These are phyloP conservation scores for Macroramphosus scolopax DNA, from an alignment of 2,797 vertebrate species.

Conservation along the genomic window DNA sequence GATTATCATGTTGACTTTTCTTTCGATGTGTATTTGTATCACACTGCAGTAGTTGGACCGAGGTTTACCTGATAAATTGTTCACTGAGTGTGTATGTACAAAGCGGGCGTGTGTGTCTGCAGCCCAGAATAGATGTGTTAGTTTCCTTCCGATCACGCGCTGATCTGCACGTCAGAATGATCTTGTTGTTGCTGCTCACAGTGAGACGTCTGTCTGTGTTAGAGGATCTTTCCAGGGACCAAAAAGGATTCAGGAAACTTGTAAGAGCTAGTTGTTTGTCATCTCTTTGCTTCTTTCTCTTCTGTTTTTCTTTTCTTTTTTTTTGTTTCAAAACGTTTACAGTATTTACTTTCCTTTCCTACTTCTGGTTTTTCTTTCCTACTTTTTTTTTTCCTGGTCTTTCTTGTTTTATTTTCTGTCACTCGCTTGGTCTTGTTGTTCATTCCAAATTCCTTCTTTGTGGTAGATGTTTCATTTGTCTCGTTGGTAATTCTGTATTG, in stretches of 20 bases:
- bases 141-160: constrained; percentile 40
- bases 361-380: background rate
- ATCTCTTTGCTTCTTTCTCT: background rate
- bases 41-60: no score
- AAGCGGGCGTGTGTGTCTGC: no score
- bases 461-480: background rate
- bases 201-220: constrained; percentile 20
- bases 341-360: background rate
- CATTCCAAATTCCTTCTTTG: no score
- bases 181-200: constrained; percentile 31
- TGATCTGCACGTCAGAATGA: constrained; percentile 8
- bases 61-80: no score
- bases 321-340: background rate
- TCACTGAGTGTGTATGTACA: no score
- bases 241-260: background rate
- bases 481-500: constrained; percentile 7
- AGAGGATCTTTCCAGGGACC: constrained; percentile 22
- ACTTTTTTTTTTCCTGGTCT: background rate
- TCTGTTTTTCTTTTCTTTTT: no score
- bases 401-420: background rate
- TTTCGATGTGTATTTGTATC: no score
- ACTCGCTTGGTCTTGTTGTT: background rate
- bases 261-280: constrained; percentile 19
- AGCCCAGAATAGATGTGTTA: constrained; percentile 32
- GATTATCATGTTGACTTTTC: no score